These are phyloP conservation scores for Trachemys scripta DNA, from an alignment of 2,113 vertebrate species.

Conservation along the genomic window DNA sequence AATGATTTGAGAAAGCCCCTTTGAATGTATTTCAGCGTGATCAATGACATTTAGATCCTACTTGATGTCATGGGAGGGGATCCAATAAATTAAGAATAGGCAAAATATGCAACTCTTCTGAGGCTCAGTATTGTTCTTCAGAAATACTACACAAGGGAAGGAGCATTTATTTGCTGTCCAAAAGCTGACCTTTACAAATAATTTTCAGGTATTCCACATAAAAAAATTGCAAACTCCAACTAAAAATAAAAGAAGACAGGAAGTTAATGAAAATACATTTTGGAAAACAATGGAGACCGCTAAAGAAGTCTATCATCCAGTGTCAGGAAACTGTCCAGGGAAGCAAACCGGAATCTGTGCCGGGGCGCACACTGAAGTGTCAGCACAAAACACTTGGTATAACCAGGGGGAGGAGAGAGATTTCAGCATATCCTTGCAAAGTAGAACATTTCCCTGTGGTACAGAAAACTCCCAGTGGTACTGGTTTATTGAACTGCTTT, in stretches of 20 bases:
- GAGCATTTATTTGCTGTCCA: constrained; percentile 50
- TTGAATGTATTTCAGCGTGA: not conserved
- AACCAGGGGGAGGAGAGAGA: constrained; percentile 44
- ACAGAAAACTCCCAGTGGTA: not conserved
- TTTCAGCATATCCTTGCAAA: not conserved
- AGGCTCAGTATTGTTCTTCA: not conserved
- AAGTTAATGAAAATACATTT: constrained; percentile 74
- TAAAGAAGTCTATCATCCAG: constrained; percentile 69
- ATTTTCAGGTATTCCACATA: constrained; percentile 72
- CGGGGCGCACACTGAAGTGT: constrained; percentile 47
- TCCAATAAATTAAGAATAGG: fast-evolving
- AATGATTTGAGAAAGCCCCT: not conserved
- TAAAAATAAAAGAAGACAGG: constrained; percentile 78
- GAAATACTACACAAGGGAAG: constrained; percentile 40
- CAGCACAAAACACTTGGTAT: constrained; percentile 66
- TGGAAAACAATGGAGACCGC: constrained; percentile 73
- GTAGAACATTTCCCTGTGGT: constrained; percentile 35
- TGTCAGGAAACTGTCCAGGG: constrained; percentile 76
- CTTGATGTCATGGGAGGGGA: not conserved
- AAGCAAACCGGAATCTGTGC: constrained; percentile 73
- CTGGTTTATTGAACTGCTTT: constrained; percentile 59
- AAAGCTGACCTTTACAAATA: constrained; percentile 72
- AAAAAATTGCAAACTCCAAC: constrained; percentile 75
- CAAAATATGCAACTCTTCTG: not conserved
- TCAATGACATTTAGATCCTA: fast-evolving